These are phyloP conservation scores for Pseudeuparius sepicola DNA, from an alignment of 2,888 invertebrate genomes.

Conservation along the genomic window DNA sequence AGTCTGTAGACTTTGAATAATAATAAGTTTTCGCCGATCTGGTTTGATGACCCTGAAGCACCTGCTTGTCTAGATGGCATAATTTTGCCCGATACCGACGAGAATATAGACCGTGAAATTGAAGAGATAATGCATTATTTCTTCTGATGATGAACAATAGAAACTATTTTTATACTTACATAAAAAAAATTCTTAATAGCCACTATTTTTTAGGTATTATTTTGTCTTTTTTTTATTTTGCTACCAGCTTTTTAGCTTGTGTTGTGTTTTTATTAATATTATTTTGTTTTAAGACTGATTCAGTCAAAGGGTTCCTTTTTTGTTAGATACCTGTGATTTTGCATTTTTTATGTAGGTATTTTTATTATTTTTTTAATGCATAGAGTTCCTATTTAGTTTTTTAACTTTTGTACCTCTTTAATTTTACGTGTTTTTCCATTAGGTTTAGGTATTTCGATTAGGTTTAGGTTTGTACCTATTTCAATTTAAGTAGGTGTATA, in stretches of 20 bases:
- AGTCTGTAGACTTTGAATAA: too few relatives aligned
- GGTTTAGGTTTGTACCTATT: conserved; percentile 1
- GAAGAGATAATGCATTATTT: conserved; percentile 4
- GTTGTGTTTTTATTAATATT: background rate
- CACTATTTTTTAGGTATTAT: conserved; percentile 7
- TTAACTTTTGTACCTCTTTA: background rate
- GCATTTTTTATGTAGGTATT: conserved; percentile 6
- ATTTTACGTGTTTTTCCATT: too few relatives aligned
- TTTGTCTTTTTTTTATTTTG: conserved; percentile 6
- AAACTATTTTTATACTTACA: conserved; percentile 8
- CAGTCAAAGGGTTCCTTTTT: conserved; percentile 3
- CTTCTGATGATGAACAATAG: conserved; percentile 8
- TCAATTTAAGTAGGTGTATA: conserved; percentile 1
- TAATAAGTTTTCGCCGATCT: conserved; percentile 3
- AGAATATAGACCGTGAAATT: conserved; percentile 4
- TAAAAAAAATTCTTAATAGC: conserved; percentile 3
- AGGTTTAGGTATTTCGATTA: conserved; percentile 5
- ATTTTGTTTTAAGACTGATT: conserved; percentile 2
- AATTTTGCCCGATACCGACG: conserved; percentile 6
- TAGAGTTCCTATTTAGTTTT: background rate
- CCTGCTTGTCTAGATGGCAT: conserved; percentile 5
- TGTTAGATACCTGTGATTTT: conserved; percentile 6
- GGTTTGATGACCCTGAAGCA: conserved; percentile 4
- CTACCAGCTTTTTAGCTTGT: conserved; percentile 2
- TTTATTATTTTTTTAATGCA: conserved; percentile 3